Conservation (phyloP, 2,113 vertebrate genomes). For the Tyto alba region DNA sequence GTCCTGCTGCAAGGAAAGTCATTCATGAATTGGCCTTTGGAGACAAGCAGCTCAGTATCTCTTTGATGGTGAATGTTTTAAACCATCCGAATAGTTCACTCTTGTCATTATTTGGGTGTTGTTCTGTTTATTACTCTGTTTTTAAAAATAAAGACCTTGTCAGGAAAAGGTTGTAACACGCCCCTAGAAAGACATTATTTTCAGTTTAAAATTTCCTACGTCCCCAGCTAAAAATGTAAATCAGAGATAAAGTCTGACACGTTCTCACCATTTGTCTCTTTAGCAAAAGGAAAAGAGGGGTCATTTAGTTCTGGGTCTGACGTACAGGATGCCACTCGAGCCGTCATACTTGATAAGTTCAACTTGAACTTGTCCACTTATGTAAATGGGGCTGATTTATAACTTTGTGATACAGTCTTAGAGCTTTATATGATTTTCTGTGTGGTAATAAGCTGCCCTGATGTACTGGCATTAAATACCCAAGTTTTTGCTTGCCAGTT, state of each 20-base stretch:
- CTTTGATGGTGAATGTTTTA: not conserved
- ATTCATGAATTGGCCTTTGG: not conserved
- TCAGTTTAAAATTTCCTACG: slow-evolving; percentile 58
- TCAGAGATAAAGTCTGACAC: slow-evolving; percentile 47
- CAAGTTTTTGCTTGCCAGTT: not conserved
- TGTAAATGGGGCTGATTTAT: slow-evolving; percentile 27
- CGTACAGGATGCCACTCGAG: slow-evolving; percentile 65
- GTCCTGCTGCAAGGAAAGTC: not conserved
- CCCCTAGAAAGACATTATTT: slow-evolving; percentile 46
- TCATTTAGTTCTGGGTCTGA: slow-evolving; percentile 59
- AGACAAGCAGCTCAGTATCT: not conserved
- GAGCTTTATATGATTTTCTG: not conserved
- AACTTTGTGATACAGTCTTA: not conserved
- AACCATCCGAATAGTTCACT: not conserved
- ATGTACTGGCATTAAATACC: not conserved
- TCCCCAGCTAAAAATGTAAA: slow-evolving; percentile 41
- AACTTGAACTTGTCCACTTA: slow-evolving; percentile 61
- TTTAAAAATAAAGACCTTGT: slow-evolving; percentile 11
- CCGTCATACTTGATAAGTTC: slow-evolving; percentile 45
- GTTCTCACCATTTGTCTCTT: slow-evolving; percentile 66
- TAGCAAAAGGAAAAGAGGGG: slow-evolving; percentile 64
- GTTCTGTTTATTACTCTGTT: slow-evolving; percentile 16
- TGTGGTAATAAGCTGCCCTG: not conserved
- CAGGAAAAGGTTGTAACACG: slow-evolving; percentile 39
- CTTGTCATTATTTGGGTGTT: slow-evolving; percentile 32